A percentile compares a stretch with the other conserved stretches of the same genome.
Conservation (phyloP, 2,888 invertebrate genomes). For the Campoletis raptor region DNA sequence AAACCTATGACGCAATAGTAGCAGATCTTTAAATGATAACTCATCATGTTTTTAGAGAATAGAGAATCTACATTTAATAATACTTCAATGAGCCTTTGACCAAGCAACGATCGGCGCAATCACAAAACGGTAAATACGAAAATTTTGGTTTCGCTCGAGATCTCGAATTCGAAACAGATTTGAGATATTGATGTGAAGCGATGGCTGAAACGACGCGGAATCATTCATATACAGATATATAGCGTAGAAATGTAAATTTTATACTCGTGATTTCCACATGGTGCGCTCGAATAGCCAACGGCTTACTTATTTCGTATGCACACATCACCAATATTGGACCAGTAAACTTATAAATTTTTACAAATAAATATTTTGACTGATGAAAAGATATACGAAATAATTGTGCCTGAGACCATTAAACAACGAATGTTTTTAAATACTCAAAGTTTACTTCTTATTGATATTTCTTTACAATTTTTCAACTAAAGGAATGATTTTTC, state of each 20-base stretch:
- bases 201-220: neutral
- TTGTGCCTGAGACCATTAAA: neutral
- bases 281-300: neutral
- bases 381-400: neutral
- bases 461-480: too few relatives aligned
- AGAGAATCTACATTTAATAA: neutral
- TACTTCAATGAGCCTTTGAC: neutral
- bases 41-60: neutral
- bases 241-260: neutral
- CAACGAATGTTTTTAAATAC: neutral
- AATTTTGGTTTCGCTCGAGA: neutral
- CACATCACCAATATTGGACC: neutral
- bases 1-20: too few relatives aligned
- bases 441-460: too few relatives aligned
- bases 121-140: neutral
- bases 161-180: neutral
- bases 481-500: neutral
- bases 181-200: neutral
- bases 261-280: neutral
- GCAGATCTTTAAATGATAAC: too few relatives aligned
- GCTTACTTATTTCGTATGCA: neutral
- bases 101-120: conserved; percentile 3
- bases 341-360: neutral
- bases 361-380: neutral
- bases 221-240: neutral